Conservation (phyloP, 1,140 invertebrate genomes). For the Dendrolimus kikuchii region DNA sequence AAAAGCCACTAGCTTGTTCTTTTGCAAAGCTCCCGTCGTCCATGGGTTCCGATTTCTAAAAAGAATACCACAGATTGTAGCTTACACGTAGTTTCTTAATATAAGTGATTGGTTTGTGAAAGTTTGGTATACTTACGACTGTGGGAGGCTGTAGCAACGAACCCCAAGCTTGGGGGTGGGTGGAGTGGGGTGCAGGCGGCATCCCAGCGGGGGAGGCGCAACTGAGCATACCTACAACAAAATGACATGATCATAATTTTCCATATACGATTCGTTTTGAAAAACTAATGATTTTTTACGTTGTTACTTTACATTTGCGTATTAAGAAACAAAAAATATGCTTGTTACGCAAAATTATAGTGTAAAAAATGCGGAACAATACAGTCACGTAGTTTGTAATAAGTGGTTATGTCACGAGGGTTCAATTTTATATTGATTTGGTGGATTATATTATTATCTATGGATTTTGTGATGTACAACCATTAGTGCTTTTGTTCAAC, state of each 20-base stretch:
- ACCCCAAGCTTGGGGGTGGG: conserved; percentile 44
- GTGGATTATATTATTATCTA: too few species aligned
- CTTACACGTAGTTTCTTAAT: background rate
- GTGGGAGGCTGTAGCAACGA: conserved; percentile 36
- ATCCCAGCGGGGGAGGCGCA: conserved; percentile 58
- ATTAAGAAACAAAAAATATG: conserved; percentile 5
- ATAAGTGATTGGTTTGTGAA: background rate
- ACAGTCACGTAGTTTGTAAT: conserved; percentile 11
- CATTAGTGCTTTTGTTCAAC: too few species aligned
- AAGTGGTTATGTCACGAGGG: too few species aligned
- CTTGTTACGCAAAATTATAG: background rate
- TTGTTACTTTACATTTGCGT: background rate
- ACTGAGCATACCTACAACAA: conserved; percentile 49
- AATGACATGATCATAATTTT: conserved; percentile 5
- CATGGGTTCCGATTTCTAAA: conserved; percentile 64
- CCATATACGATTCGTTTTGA: background rate
- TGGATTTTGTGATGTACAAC: too few species aligned
- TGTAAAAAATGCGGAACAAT: conserved; percentile 17
- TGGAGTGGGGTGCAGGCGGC: conserved; percentile 43
- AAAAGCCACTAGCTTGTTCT: conserved; percentile 60
- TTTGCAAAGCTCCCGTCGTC: conserved; percentile 56
- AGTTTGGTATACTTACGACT: conserved; percentile 39
- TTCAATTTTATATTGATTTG: too few species aligned
- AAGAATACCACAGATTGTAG: conserved; percentile 11
- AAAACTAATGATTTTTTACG: background rate